These are phyloP conservation scores for Triplophysa bombifrons DNA, from an alignment of 2,797 vertebrate genomes.

Conservation along the genomic window DNA sequence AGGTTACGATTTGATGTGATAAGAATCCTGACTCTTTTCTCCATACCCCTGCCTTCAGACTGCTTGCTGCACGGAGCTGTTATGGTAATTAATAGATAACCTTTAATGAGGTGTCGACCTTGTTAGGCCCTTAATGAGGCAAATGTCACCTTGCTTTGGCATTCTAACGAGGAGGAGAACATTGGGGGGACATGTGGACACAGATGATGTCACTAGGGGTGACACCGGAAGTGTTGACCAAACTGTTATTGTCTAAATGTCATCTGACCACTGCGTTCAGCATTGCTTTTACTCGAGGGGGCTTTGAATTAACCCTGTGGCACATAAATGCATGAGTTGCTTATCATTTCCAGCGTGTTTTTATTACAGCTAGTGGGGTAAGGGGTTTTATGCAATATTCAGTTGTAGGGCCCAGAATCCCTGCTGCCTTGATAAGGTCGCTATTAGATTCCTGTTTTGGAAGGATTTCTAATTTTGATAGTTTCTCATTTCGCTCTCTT, in stretches of 20 bases:
- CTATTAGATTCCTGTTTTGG: neutral
- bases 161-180: conserved; percentile 40
- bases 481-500: too few relatives aligned
- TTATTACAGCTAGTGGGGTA: neutral
- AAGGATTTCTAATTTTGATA: too few relatives aligned
- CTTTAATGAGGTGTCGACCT: conserved; percentile 76
- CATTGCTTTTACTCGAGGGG: neutral
- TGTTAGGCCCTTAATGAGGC: conserved; percentile 61
- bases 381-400: neutral
- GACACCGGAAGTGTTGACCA: conserved; percentile 62
- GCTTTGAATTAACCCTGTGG: conserved; percentile 6
- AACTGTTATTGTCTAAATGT: conserved; percentile 72
- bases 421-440: neutral
- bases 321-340: conserved; percentile 19
- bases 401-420: neutral
- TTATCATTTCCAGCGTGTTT: conserved; percentile 14
- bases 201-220: conserved; percentile 38
- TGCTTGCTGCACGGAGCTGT: conserved; percentile 60
- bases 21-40: conserved; percentile 59
- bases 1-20: conserved; percentile 63
- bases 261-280: conserved; percentile 61
- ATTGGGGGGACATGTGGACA: conserved; percentile 42
- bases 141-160: conserved; percentile 70
- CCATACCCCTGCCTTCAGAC: conserved; percentile 41
- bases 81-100: conserved; percentile 80